These are phyloP conservation scores for Collichthys lucidus DNA, from an alignment of 2,113 vertebrate species.

Conservation along the genomic window DNA sequence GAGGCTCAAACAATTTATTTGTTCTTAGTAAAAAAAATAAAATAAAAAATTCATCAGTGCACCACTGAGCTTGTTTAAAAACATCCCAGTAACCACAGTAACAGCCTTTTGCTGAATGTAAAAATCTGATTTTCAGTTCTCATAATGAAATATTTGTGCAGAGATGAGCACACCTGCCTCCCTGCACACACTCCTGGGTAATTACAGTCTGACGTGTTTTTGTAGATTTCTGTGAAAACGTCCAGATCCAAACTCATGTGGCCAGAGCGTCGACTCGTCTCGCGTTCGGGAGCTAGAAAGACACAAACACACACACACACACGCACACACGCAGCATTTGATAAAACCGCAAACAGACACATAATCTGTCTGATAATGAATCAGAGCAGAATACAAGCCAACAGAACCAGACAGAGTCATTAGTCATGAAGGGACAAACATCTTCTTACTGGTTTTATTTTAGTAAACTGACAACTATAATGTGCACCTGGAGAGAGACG, in stretches of 20 bases:
- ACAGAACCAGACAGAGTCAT: conserved; percentile 33
- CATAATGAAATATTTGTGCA: neutral
- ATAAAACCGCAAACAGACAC: neutral
- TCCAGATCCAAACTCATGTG: conserved; percentile 43
- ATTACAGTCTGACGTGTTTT: conserved; percentile 9
- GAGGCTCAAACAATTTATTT: neutral
- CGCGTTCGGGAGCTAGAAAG: conserved; percentile 64
- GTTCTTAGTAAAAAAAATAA: neutral
- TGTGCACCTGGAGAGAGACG: conserved; percentile 16
- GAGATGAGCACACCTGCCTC: neutral
- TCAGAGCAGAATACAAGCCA: conserved; percentile 34
- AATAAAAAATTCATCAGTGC: neutral
- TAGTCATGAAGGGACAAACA: conserved; percentile 37
- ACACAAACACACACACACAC: conserved; percentile 28
- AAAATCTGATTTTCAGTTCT: neutral
- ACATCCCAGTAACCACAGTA: neutral
- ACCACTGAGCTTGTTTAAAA: neutral
- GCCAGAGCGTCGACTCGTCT: conserved; percentile 52
- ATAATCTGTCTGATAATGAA: neutral
- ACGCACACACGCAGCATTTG: conserved; percentile 11
- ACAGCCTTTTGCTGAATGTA: neutral
- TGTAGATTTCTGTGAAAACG: neutral
- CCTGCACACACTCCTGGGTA: neutral
- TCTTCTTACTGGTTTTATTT: conserved; percentile 41
- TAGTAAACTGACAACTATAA: conserved; percentile 34